Conservation (phyloP, 2,888 invertebrate genomes). For the Herminia tarsipennalis region DNA sequence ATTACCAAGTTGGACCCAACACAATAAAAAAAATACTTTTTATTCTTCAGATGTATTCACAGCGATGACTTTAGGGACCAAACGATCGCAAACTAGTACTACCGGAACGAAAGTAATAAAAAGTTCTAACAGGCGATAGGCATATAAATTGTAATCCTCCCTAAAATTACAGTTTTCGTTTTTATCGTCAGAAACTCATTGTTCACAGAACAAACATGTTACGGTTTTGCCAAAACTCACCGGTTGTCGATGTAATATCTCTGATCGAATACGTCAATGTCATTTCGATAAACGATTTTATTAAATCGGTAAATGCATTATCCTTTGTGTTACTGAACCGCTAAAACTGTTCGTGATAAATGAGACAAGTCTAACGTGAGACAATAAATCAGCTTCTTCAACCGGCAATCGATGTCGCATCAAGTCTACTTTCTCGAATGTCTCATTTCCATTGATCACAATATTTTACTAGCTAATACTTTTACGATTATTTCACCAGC, state of each 20-base stretch:
- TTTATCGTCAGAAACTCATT: conserved; percentile 29
- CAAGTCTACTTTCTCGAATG: conserved; percentile 42
- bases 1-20: conserved; percentile 49
- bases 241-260: conserved; percentile 47
- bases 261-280: conserved; percentile 65
- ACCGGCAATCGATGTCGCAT: conserved; percentile 53
- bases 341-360: conserved; percentile 74
- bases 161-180: conserved; percentile 39
- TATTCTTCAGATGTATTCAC: conserved; percentile 41
- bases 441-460: conserved; percentile 48
- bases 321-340: conserved; percentile 65
- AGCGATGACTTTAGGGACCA: conserved; percentile 32
- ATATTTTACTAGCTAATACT: conserved; percentile 40
- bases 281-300: conserved; percentile 63
- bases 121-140: conserved; percentile 45
- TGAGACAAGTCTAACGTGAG: conserved; percentile 66
- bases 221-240: conserved; percentile 15
- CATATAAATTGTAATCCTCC: conserved; percentile 49
- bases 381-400: conserved; percentile 69
- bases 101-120: conserved; percentile 47
- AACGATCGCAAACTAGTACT: conserved; percentile 18
- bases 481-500: conserved; percentile 29
- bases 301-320: conserved; percentile 64
- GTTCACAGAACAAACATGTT: conserved; percentile 25
- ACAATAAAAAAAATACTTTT: conserved; percentile 38